phyloP scores from a whole-genome alignment of 2,888 invertebrate genomes.

The Rhingia rostrata region DNA sequence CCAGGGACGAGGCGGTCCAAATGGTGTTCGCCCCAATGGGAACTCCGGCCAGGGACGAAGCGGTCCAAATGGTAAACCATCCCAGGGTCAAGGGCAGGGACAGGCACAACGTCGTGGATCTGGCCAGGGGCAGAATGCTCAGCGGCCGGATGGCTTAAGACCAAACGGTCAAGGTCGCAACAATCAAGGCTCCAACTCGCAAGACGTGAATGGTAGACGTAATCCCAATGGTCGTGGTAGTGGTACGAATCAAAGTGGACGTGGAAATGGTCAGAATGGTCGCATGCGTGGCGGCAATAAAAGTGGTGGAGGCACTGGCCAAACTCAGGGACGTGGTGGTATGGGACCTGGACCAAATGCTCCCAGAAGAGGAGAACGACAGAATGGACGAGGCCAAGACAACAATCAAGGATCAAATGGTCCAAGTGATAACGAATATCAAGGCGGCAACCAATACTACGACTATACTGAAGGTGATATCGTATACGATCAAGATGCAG shows the following conservation, averaged over 20 bases:
- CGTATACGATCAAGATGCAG: neutral
- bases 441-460: conserved; percentile 1
- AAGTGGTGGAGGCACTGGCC: neutral
- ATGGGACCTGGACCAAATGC: no score
- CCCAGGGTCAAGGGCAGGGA: neutral
- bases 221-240: no score
- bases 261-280: no score
- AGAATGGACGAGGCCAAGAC: neutral
- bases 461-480: neutral
- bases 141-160: no score
- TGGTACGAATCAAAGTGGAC: no score
- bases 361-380: neutral
- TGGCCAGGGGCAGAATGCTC: neutral
- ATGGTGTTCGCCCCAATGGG: conserved; percentile 11
- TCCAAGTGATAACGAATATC: neutral
- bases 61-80: neutral
- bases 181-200: no score
- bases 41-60: neutral
- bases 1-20: conserved; percentile 6
- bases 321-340: conserved; percentile 22
- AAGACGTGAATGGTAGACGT: no score
- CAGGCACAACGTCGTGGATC: conserved; percentile 6
- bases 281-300: neutral
- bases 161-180: no score
- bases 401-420: neutral